Base-by-base conservation (phyloP, 2,797 vertebrate species). In the Lithobates sylvaticus region DNA sequence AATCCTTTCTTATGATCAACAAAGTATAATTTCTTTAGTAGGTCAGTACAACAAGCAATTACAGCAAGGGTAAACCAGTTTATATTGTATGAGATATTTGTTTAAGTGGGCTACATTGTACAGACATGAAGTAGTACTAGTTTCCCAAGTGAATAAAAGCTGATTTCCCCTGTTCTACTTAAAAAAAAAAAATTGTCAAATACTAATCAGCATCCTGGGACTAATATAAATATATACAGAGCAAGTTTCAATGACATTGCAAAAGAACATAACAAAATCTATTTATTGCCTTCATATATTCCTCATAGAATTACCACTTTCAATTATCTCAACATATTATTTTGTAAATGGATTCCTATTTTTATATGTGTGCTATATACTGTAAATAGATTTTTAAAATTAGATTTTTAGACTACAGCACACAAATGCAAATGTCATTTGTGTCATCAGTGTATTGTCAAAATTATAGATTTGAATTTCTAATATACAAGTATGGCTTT, bases 41-140 rank as follows among this genome's bases (percentile, higher is more conserved):
- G 86, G 81, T 87, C 86, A 84, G 71, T 76, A 58, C 73, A 87
- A 80, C 83, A 75, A 76, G 44, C 77, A 76, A 84, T 74, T 76
- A 79, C 68, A 75, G 72, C 76, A 79, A 70, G 71, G n/a, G 80
- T 71, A 78, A 86, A 84, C 76, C 79, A 26, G 76, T 87, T 87
- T 87, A 91, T 89, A 93, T 85, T 91, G 90, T 90, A 88, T 89
- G 89, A 76, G 88, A 29, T 88, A 88, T 91, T 91, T 83, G 76
- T 90, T 89, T 92, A 91, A 89, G 88, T 54, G 77, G 89, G 70
- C 76, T 91, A 86, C 84, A 78, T 78, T 84, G 61, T 91, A 88
- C 89, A 90, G 91, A 90, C 90, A n/a, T 91, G 77, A 92, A 91
- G 89, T 9, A 36, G 81, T 83, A 78, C 89, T 91, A 88, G 87